Conservation (phyloP, 2,888 invertebrate species). For the Leptogaster cylindrica region DNA sequence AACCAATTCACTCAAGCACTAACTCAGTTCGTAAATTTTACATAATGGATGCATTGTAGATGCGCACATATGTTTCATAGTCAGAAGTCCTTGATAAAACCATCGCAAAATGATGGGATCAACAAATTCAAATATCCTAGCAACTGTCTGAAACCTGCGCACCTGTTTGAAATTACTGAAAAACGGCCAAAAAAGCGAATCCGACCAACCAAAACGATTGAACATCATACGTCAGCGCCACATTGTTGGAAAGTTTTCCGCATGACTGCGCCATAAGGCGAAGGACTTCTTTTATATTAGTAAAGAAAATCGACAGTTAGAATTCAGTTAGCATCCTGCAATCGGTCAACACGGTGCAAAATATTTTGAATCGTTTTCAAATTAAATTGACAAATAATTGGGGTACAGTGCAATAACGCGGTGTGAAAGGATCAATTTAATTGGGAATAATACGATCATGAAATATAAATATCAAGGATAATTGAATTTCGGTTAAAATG, state of each 20-base stretch:
- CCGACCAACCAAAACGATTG: slow-evolving; percentile 56
- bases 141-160: slow-evolving; percentile 25
- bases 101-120: background rate
- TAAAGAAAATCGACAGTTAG: slow-evolving; percentile 3
- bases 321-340: slow-evolving; percentile 39
- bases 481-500: slow-evolving; percentile 42
- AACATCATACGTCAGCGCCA: slow-evolving; percentile 41
- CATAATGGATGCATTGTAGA: no score
- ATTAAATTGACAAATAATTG: no score
- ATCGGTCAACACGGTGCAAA: slow-evolving; percentile 18
- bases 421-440: no score
- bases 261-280: slow-evolving; percentile 56
- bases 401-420: background rate
- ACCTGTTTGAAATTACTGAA: slow-evolving; percentile 20
- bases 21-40: no score
- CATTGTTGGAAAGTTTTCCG: slow-evolving; percentile 49
- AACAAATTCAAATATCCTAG: slow-evolving; percentile 23
- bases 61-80: no score
- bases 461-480: background rate
- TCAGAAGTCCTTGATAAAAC: background rate
- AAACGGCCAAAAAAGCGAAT: slow-evolving; percentile 20
- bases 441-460: no score
- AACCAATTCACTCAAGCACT: no score
- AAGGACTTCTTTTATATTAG: slow-evolving; percentile 34
- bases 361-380: background rate